A percentile compares a stretch with the other conserved stretches of the same genome.
phyloP scores from a whole-genome alignment of 1,140 invertebrate species.

The Pogonus chalceus region DNA sequence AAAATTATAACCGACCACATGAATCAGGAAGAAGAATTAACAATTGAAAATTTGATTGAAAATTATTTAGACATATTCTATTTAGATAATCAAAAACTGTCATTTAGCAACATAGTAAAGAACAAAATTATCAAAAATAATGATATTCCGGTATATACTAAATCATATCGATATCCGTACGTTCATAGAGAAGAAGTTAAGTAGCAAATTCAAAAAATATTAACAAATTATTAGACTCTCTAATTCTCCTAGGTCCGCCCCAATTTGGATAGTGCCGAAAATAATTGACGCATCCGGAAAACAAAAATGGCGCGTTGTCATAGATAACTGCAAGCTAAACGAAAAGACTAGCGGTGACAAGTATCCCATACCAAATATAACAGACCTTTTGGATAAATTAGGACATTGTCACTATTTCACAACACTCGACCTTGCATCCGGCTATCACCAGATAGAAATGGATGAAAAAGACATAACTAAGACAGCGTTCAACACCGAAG shows the following conservation, averaged over 20 bases:
- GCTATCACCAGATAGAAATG: constrained; percentile 16
- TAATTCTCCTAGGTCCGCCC: constrained; percentile 20
- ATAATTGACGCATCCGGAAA: constrained; percentile 25
- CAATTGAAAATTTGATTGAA: constrained; percentile 12
- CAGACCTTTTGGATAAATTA: constrained; percentile 30
- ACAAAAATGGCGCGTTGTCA: constrained; percentile 16
- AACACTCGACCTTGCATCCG: constrained; percentile 32
- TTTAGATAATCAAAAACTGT: constrained; percentile 14
- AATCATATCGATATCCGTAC: constrained; percentile 21
- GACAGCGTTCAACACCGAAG: constrained; percentile 14
- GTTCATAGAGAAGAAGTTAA: constrained; percentile 22
- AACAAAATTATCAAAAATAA: constrained; percentile 16
- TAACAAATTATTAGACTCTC: constrained; percentile 23
- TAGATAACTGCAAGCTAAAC: constrained; percentile 20
- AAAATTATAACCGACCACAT: constrained; percentile 11
- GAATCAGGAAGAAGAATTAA: constrained; percentile 15
- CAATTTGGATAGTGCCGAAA: constrained; percentile 25
- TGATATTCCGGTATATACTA: constrained; percentile 9
- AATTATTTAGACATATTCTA: constrained; percentile 19
- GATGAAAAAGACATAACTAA: constrained; percentile 13
- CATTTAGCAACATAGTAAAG: constrained; percentile 17
- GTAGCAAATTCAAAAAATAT: constrained; percentile 23
- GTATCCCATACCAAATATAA: constrained; percentile 19
- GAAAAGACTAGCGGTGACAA: constrained; percentile 16
- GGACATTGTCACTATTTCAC: constrained; percentile 29